Evolutionary conservation across 2,888 invertebrate species (phyloP).

Genomic region (Drosophila formosana): DNA sequence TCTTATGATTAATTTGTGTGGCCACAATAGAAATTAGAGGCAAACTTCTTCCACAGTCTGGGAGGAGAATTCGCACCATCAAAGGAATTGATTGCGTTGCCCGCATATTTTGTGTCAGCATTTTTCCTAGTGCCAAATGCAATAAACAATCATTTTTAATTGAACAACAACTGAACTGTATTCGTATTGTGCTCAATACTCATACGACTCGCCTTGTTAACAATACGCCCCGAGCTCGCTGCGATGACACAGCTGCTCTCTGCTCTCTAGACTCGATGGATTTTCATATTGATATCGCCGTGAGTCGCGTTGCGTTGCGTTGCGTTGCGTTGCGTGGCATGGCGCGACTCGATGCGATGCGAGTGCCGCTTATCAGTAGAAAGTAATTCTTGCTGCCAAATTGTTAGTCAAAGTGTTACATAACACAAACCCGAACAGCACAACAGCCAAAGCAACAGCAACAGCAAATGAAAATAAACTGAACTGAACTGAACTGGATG

Average conservation of each 20-base stretch:
- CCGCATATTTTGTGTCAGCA: constrained; percentile 57
- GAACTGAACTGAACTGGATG: constrained; percentile 3
- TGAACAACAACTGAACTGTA: constrained; percentile 42
- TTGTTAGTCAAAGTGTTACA: constrained; percentile 8
- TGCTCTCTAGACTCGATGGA: constrained; percentile 5
- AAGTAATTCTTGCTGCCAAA: constrained; percentile 7
- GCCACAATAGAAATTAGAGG: constrained; percentile 18
- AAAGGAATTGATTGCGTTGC: constrained; percentile 67
- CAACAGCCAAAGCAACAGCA: neutral
- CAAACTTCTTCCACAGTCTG: neutral
- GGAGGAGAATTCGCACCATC: constrained; percentile 43
- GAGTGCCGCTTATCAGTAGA: constrained; percentile 17
- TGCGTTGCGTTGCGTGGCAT: neutral
- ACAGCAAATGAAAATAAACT: neutral
- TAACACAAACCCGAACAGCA: neutral
- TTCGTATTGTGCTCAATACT: constrained; percentile 3
- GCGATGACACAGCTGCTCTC: constrained; percentile 63
- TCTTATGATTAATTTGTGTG: constrained; percentile 57
- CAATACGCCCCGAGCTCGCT: constrained; percentile 33
- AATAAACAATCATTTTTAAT: constrained; percentile 76
- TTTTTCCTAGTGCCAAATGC: constrained; percentile 68
- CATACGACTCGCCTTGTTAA: constrained; percentile 20
- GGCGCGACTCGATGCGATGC: neutral
- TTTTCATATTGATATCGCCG: constrained; percentile 27
- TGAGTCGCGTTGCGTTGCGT: constrained; percentile 7